Evolutionary conservation across 1,140 invertebrate species (phyloP), one percentile per base, ranked within the genome.

Genomic region (Steinernema feltiae): DNA sequence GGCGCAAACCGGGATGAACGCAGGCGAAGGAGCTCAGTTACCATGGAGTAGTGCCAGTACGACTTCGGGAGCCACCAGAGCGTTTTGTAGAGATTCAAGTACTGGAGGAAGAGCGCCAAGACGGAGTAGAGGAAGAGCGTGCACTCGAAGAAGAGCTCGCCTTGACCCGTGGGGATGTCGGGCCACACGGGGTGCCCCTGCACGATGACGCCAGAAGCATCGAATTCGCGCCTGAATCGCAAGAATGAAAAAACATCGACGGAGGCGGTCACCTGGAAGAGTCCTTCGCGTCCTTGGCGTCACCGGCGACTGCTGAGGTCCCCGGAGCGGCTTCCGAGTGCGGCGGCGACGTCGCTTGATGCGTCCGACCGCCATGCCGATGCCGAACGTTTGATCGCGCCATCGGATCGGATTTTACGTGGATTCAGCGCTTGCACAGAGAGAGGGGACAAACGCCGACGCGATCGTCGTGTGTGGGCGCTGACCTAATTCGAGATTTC

Each of bases 11-110:
- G 41, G 29, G 32, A 71, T 35, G 48, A 53, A 69, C n/a, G 0
- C 71, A 27, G 2, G 30, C 30, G 73, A 53, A 17, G 30, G 72
- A 41, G 88, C 90, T 88, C n/a, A n/a, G n/a, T n/a, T 89, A 95
- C 94, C 91, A 97, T 91, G 80, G 92, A 91, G 88, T 93, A 92
- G 81, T 91, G 91, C 79, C 91, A 93, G 85, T 94, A 92, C 1
- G 94, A 94, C 82, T 97, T 91, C 21, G 94, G 93, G 30, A 97
- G 87, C 95, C 95, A 98, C 93, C 94, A 98, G n/a, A 94, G 92
- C 32, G 94, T 96, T 77, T 93, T 91, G 86, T 98, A 98, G 12
- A 98, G 89, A 88, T 98, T 94, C 18, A 98, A 89, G 86, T 97
- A 93, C 88, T 98, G 95, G 24, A 95, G 88, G 31, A 91, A 91